Evolutionary conservation across 2,888 invertebrate species (phyloP).

Genomic region (Pandemis cinnamomeana): DNA sequence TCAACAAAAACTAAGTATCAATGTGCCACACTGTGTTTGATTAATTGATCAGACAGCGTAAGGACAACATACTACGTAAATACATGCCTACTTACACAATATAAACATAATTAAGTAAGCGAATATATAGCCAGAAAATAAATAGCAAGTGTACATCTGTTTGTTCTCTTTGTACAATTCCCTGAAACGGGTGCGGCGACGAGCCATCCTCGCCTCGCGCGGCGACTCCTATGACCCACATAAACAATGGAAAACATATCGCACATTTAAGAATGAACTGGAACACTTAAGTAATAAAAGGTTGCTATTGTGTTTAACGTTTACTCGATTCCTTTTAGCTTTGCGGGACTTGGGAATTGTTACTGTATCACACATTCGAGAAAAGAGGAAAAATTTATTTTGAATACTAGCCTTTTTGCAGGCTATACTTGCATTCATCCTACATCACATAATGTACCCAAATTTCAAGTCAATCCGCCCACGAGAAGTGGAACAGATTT

Average conservation of each 20-base stretch:
- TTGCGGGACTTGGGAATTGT: background rate
- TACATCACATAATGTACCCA: too few species aligned
- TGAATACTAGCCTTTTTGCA: too few species aligned
- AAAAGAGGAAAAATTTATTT: background rate
- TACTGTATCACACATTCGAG: background rate
- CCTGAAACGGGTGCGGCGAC: constrained; percentile 5
- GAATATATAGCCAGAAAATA: background rate
- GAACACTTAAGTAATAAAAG: constrained; percentile 33
- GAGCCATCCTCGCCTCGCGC: constrained; percentile 16
- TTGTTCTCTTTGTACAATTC: constrained; percentile 3
- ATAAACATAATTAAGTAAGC: background rate
- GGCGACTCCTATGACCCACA: constrained; percentile 24
- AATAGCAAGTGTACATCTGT: background rate
- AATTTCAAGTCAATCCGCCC: too few species aligned
- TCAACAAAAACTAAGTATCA: background rate
- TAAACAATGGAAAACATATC: constrained; percentile 35
- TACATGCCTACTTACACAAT: background rate
- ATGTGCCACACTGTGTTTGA: background rate
- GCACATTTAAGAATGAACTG: constrained; percentile 34
- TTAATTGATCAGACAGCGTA: background rate
- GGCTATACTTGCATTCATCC: too few species aligned
- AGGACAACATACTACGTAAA: background rate
- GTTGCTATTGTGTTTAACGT: constrained; percentile 26
- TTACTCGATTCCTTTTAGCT: constrained; percentile 23
- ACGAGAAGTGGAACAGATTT: too few species aligned